Percentiles rank a stretch among this genome's conserved stretches.
phyloP scores from a whole-genome alignment of 2,113 vertebrate genomes.

The Calypte anna region DNA sequence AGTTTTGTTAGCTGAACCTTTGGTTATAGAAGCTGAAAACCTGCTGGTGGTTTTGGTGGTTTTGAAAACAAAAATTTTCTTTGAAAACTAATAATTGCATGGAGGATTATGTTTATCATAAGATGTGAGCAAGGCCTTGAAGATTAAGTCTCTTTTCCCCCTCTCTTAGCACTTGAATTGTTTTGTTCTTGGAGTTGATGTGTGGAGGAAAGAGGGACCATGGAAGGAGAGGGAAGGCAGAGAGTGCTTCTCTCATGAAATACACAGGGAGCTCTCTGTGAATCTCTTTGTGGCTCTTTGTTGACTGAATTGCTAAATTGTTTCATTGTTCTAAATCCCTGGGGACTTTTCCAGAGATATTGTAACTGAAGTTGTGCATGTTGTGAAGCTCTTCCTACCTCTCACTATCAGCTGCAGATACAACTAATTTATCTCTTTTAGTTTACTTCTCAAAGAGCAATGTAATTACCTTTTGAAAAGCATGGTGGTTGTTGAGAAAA shows the following conservation, averaged over 20 bases:
- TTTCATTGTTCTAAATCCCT: slow-evolving; percentile 48
- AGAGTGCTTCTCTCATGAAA: slow-evolving; percentile 62
- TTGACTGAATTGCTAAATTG: slow-evolving; percentile 63
- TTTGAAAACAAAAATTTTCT: background rate
- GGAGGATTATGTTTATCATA: slow-evolving; percentile 1
- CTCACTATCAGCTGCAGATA: slow-evolving; percentile 9
- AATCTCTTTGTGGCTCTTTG: slow-evolving; percentile 52
- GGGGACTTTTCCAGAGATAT: slow-evolving; percentile 29
- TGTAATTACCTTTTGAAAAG: slow-evolving; percentile 1
- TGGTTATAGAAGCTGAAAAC: background rate
- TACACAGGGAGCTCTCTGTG: slow-evolving; percentile 45
- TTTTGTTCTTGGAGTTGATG: slow-evolving; percentile 18
- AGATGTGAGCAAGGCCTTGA: slow-evolving; percentile 5
- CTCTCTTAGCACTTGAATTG: background rate
- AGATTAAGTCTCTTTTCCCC: background rate
- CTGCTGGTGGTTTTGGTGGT: background rate
- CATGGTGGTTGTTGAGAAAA: rapidly evolving
- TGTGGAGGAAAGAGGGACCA: background rate
- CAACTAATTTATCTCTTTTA: slow-evolving; percentile 39
- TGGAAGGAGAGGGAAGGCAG: background rate
- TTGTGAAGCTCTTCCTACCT: slow-evolving; percentile 22
- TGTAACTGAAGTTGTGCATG: slow-evolving; percentile 40
- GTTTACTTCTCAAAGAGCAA: background rate
- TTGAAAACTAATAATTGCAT: slow-evolving; percentile 37
- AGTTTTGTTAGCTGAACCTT: background rate